Evolutionary conservation across 92 coral and sea anemone genomes (phyloP).

Genomic region (Epizoanthus illoricatus): DNA sequence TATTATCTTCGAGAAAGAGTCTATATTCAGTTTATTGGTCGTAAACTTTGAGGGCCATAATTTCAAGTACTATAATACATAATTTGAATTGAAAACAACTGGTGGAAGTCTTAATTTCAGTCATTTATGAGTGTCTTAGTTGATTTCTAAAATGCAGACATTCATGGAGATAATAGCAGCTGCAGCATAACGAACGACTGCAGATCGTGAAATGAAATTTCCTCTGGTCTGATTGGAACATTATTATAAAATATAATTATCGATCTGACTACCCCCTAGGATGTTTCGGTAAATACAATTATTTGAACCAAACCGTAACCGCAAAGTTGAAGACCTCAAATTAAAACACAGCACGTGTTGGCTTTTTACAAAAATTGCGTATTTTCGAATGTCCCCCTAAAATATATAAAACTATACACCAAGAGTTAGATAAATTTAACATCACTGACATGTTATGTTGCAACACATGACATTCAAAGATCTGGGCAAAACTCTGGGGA

Average conservation of each 20-base stretch:
- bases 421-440: no score
- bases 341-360: not conserved
- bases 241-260: not conserved
- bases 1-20: no score
- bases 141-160: not conserved
- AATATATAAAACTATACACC: not conserved
- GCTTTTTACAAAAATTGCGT: no score
- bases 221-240: conserved; percentile 6
- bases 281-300: not conserved
- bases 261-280: conserved; percentile 2
- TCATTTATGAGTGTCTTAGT: not conserved
- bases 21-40: no score
- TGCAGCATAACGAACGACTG: not conserved
- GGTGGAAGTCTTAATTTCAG: not conserved
- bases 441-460: no score
- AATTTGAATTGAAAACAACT: not conserved
- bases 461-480: no score
- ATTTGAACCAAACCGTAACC: not conserved
- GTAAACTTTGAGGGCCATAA: no score
- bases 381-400: not conserved
- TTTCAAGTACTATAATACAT: no score
- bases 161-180: not conserved
- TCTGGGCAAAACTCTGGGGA: no score
- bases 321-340: not conserved
- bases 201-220: not conserved